A percentile compares a stretch with the other conserved stretches of the same genome.
phyloP scores from a whole-genome alignment of 1,140 invertebrate genomes.

The Notospermus geniculatus region DNA sequence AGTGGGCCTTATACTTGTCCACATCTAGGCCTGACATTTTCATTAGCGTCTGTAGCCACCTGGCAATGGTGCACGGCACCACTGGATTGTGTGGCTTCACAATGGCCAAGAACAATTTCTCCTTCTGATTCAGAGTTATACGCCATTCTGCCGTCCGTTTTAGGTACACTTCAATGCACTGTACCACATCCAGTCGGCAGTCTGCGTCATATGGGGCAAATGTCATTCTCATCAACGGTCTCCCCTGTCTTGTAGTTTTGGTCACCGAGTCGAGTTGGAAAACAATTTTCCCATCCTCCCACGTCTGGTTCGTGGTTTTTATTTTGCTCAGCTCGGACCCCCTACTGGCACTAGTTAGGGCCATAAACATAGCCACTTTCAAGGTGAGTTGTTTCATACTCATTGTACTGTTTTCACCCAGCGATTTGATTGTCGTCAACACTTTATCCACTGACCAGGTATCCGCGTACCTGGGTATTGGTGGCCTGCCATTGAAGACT shows the following conservation, averaged over 20 bases:
- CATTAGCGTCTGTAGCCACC: background rate
- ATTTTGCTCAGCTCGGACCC: constrained; percentile 3
- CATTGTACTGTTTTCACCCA: background rate
- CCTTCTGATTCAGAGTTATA: background rate
- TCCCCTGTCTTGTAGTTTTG: background rate
- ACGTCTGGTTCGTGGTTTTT: background rate
- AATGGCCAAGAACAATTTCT: background rate
- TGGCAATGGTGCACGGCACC: constrained; percentile 8
- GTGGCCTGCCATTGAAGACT: constrained; percentile 13
- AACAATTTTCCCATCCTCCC: background rate
- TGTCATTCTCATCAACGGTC: background rate
- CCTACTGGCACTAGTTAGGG: constrained; percentile 6
- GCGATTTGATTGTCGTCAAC: background rate
- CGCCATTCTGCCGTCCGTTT: background rate
- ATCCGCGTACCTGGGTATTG: constrained; percentile 14
- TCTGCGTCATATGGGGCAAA: background rate
- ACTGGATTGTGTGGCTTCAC: constrained; percentile 2
- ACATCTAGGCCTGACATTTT: background rate
- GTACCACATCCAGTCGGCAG: background rate
- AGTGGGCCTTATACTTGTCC: background rate
- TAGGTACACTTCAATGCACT: background rate
- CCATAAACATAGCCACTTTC: constrained; percentile 2
- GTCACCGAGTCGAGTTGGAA: constrained; percentile 4
- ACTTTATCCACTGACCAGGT: constrained; percentile 11
- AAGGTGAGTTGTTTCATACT: background rate